Evolutionary conservation across 2,888 invertebrate species (phyloP).

Genomic region (Cristatella mucedo): DNA sequence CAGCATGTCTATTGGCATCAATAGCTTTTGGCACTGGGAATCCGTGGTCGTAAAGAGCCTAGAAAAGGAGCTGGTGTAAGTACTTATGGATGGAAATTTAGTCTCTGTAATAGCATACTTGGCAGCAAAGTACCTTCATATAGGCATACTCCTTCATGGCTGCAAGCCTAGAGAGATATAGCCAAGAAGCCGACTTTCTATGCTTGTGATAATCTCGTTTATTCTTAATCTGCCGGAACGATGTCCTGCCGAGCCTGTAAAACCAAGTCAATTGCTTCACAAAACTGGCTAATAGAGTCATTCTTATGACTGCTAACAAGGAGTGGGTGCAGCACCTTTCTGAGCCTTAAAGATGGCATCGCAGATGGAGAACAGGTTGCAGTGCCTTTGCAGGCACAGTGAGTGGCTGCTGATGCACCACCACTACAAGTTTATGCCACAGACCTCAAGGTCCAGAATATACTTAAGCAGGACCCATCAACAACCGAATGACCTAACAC

Average conservation of each 20-base stretch:
- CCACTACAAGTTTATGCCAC: too few relatives aligned
- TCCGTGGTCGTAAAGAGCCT: slow-evolving; percentile 64
- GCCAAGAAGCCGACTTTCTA: slow-evolving; percentile 75
- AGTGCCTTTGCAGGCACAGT: too few relatives aligned
- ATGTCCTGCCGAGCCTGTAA: slow-evolving; percentile 68
- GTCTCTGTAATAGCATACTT: too few relatives aligned
- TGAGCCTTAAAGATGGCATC: too few relatives aligned
- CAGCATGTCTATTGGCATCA: slow-evolving; percentile 80
- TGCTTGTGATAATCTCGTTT: slow-evolving; percentile 93
- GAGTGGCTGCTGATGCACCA: too few relatives aligned
- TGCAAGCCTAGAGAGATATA: slow-evolving; percentile 85
- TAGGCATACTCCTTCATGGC: slow-evolving; percentile 94
- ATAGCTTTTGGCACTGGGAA: slow-evolving; percentile 90
- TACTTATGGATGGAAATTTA: too few relatives aligned
- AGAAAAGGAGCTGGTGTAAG: slow-evolving; percentile 13
- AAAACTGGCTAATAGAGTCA: not conserved
- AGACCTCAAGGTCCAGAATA: too few relatives aligned
- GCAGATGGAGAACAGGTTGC: too few relatives aligned
- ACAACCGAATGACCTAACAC: too few relatives aligned
- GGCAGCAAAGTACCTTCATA: slow-evolving; percentile 54
- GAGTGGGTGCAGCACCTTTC: too few relatives aligned
- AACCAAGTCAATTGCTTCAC: slow-evolving; percentile 4
- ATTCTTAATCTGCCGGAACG: slow-evolving; percentile 82
- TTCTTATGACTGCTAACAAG: too few relatives aligned
- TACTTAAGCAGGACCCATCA: too few relatives aligned